Conservation (phyloP, 2,797 vertebrate species). For the Silurus aristotelis region DNA sequence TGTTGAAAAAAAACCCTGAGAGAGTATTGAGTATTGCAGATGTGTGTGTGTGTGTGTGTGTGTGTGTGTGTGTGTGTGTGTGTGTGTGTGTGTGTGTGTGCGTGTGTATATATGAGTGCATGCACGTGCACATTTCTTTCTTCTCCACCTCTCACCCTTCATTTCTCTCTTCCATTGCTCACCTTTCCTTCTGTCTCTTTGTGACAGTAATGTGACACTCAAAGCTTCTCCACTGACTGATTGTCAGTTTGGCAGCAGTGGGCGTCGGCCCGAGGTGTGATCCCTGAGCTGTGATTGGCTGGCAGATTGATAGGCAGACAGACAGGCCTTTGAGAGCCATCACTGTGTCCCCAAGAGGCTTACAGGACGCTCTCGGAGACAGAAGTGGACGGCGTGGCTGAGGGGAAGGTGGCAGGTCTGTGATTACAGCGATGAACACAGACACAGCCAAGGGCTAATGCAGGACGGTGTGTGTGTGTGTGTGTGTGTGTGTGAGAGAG, state of each 20-base stretch:
- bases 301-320: conserved; percentile 56
- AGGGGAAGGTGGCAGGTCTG: conserved; percentile 51
- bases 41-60: conserved; percentile 32
- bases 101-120: conserved; percentile 7
- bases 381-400: conserved; percentile 14
- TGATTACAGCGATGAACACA: conserved; percentile 25
- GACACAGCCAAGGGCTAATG: conserved; percentile 30
- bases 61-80: conserved; percentile 36
- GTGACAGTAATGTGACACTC: conserved; percentile 78
- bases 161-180: conserved; percentile 26
- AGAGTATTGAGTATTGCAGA: conserved; percentile 7
- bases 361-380: conserved; percentile 17
- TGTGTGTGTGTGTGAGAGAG: conserved; percentile 26
- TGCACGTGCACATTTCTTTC: conserved; percentile 40
- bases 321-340: conserved; percentile 63
- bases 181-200: conserved; percentile 56
- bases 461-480: conserved; percentile 2
- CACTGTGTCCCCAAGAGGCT: conserved; percentile 40
- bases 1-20: conserved; percentile 44
- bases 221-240: conserved; percentile 71
- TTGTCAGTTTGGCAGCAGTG: conserved; percentile 73
- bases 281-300: conserved; percentile 67
- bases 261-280: conserved; percentile 69
- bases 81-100: conserved; percentile 28
- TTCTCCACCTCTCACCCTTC: conserved; percentile 56